phyloP scores from a whole-genome alignment of 2,797 vertebrate genomes.

The Enteromius afrohamiltoni region DNA sequence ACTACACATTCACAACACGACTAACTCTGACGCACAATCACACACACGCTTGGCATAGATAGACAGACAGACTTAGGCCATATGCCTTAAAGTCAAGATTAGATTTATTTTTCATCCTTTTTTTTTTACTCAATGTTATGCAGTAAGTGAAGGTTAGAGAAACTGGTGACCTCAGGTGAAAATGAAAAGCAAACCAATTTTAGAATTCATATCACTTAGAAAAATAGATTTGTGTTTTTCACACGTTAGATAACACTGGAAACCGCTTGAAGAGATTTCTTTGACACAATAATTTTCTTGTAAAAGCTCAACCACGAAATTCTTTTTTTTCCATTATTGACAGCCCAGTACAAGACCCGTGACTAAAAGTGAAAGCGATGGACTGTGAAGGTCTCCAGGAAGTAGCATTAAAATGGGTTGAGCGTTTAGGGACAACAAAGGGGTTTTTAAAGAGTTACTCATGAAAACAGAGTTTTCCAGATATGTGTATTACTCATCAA shows the following conservation, averaged over 20 bases:
- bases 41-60: background rate
- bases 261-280: background rate
- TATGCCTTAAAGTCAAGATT: background rate
- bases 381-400: slow-evolving; percentile 21
- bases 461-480: slow-evolving; percentile 35
- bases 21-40: background rate
- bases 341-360: slow-evolving; percentile 10
- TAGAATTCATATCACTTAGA: background rate
- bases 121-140: background rate
- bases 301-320: slow-evolving; percentile 7
- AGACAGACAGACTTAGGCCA: background rate
- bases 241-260: background rate
- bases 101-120: background rate
- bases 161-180: background rate
- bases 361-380: slow-evolving; percentile 56
- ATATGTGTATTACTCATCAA: slow-evolving; percentile 21
- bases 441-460: slow-evolving; percentile 46
- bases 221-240: background rate
- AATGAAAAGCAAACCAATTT: background rate
- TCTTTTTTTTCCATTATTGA: background rate
- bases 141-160: background rate
- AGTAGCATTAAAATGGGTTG: background rate
- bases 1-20: background rate
- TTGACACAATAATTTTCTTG: background rate
- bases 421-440: slow-evolving; percentile 2